These are phyloP conservation scores for Ispidina picta DNA, from an alignment of 2,797 vertebrate genomes.

Conservation along the genomic window DNA sequence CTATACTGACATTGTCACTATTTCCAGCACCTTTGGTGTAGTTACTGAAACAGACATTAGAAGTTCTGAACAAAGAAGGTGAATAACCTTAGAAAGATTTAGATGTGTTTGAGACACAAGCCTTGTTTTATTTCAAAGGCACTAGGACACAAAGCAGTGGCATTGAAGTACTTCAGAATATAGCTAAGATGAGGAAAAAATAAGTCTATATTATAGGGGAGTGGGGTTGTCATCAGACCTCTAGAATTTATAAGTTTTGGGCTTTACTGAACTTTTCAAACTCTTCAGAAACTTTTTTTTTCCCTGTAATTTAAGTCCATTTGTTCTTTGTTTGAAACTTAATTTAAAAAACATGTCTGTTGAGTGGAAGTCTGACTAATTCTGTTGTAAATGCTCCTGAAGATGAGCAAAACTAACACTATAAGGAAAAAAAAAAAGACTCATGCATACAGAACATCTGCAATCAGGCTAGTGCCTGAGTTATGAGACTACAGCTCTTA, in stretches of 20 bases:
- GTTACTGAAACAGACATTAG: not conserved
- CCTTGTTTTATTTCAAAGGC: not conserved
- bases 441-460: not conserved
- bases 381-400: not conserved
- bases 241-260: not conserved
- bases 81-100: not conserved
- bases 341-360: constrained; percentile 52
- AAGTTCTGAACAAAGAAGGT: not conserved
- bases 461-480: not conserved
- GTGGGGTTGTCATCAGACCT: not conserved
- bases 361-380: constrained; percentile 42
- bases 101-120: not conserved
- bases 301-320: not conserved
- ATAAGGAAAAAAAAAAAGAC: not conserved
- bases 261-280: not conserved
- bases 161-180: not conserved
- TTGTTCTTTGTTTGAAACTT: not conserved
- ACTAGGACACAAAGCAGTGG: not conserved
- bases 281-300: not conserved
- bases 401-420: constrained; percentile 6
- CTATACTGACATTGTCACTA: not conserved
- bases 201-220: not conserved
- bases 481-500: not conserved
- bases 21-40: not conserved
- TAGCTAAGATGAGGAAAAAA: not conserved